These are phyloP conservation scores for Agrochola lychnidis DNA, from an alignment of 2,888 invertebrate genomes.

Conservation along the genomic window DNA sequence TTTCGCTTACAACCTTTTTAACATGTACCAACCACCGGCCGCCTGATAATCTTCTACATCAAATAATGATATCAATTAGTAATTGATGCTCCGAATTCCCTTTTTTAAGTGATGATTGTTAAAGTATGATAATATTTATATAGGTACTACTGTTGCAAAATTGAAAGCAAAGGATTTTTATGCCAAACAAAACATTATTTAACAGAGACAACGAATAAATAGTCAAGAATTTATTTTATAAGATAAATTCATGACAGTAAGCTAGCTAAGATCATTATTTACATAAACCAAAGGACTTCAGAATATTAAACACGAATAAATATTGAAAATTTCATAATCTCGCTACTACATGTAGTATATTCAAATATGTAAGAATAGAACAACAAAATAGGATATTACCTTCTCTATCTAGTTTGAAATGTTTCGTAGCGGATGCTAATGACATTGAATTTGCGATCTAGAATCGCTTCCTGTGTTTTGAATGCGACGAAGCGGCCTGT, in stretches of 20 bases:
- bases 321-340: constrained; percentile 42
- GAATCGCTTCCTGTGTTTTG: constrained; percentile 80
- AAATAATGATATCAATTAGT: constrained; percentile 13
- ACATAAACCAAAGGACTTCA: constrained; percentile 39
- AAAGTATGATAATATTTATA: background rate
- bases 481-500: constrained; percentile 63
- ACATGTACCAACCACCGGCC: constrained; percentile 63
- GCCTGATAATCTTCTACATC: constrained; percentile 25
- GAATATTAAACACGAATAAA: constrained; percentile 46
- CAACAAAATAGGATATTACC: constrained; percentile 46
- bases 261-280: constrained; percentile 41
- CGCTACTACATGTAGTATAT: constrained; percentile 11
- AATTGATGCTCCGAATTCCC: constrained; percentile 12
- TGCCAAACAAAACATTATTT: constrained; percentile 19
- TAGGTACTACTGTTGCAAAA: constrained; percentile 6
- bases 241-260: constrained; percentile 40
- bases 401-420: constrained; percentile 42
- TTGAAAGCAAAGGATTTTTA: constrained; percentile 31
- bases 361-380: constrained; percentile 20
- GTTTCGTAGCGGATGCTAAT: constrained; percentile 61
- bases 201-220: constrained; percentile 30
- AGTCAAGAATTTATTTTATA: constrained; percentile 31
- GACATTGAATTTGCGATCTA: constrained; percentile 76
- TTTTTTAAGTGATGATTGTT: background rate
- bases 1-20: constrained; percentile 81